Evolutionary conservation across 1,140 invertebrate genomes (phyloP).

Genomic region (Lucilia cuprina): DNA sequence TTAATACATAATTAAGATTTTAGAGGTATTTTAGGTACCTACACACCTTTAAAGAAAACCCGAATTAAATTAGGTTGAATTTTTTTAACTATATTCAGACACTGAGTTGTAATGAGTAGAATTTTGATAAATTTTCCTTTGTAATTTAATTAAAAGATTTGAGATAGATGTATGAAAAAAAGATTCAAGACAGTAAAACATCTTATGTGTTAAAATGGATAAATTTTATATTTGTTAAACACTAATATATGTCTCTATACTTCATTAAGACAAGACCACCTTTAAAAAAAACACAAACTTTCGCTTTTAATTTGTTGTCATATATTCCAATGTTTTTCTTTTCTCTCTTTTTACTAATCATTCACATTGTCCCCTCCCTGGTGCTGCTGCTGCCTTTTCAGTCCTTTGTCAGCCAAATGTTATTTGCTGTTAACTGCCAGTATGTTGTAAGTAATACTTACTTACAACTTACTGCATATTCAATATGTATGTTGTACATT

Average conservation of each 20-base stretch:
- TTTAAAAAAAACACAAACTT: neutral
- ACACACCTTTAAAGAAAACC: too few species aligned
- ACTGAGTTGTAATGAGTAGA: too few species aligned
- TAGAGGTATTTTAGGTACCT: too few species aligned
- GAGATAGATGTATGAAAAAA: too few species aligned
- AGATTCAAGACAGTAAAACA: neutral
- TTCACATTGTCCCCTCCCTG: neutral
- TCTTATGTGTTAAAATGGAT: neutral
- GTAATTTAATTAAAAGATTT: too few species aligned
- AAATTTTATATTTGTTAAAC: neutral
- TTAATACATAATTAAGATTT: neutral
- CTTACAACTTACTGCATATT: neutral
- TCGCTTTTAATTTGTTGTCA: conserved; percentile 15
- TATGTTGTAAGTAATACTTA: neutral
- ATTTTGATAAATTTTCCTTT: too few species aligned
- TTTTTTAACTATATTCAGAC: too few species aligned
- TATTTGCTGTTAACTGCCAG: neutral
- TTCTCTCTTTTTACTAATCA: neutral
- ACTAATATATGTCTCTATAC: neutral
- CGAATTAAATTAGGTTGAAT: too few species aligned
- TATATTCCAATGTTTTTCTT: neutral
- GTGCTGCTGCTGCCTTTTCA: neutral
- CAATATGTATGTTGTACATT: neutral
- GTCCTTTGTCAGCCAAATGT: conserved; percentile 16
- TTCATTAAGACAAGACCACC: neutral